Conservation (phyloP, 2,113 vertebrate genomes). For the Mirza zaza region DNA sequence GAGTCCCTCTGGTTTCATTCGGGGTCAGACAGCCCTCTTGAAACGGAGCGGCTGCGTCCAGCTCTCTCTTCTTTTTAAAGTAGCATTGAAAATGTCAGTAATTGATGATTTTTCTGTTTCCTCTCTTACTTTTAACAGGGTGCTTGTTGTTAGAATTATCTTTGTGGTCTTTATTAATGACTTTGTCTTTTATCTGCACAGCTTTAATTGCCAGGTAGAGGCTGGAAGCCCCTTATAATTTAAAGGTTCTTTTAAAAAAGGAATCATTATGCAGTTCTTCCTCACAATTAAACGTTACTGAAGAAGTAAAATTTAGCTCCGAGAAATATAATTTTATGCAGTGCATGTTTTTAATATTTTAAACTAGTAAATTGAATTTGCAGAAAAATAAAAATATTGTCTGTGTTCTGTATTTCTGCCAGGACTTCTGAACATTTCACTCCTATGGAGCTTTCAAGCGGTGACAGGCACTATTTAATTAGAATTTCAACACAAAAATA, state of each 20-base stretch:
- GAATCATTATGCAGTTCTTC: neutral
- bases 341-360: conserved; percentile 1
- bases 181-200: neutral
- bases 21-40: neutral
- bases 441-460: conserved; percentile 19
- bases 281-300: neutral
- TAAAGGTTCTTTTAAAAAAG: neutral
- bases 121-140: neutral
- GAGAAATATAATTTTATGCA: conserved; percentile 15
- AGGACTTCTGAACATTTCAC: neutral
- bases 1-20: neutral
- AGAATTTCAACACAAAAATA: conserved; percentile 51
- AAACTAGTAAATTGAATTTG: neutral
- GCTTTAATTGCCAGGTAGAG: conserved; percentile 24
- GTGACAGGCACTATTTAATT: conserved; percentile 29
- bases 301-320: conserved; percentile 36
- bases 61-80: neutral
- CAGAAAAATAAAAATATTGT: neutral
- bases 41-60: neutral
- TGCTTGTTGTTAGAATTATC: conserved; percentile 24
- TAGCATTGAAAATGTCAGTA: neutral
- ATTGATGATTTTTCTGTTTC: neutral
- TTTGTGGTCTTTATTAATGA: conserved; percentile 28
- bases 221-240: neutral
- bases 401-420: conserved; percentile 42